Base-by-base conservation (phyloP, 2,888 invertebrate species). In the Ichneumon xanthorius region DNA sequence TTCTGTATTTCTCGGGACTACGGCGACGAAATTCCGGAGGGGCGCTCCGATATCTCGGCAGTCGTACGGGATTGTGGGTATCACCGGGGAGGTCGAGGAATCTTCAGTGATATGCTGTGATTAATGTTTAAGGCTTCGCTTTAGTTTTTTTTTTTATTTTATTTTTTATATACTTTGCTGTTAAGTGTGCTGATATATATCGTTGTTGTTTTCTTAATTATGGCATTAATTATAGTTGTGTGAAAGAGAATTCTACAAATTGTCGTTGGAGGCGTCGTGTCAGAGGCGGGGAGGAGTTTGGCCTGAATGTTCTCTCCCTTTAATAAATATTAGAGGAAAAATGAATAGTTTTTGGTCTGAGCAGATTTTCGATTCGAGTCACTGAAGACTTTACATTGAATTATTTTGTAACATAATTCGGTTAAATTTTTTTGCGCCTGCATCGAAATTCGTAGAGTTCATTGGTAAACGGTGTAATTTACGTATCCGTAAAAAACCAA, bases 221-320 rank as follows among this genome's bases (percentile, higher is more conserved):
- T 82, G 65, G 78, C 68, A 79, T 86, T 80, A 81, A 85, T 86
- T 85, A 86, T 84, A 80, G 82, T 83, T 81, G 80, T 61, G 86
- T 87, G 88, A 88, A 87, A 88, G 90, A 85, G 89, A 89, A 89
- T 92, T 89, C 90, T 89, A 89, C 89, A 87, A 88, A 84, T 90
- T 90, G 88, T 89, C 88, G 87, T 90, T 88, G 90, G 88, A 90
- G 90, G 89, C 89, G 86, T 88, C 87, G 88, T 85, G 85, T 85
- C 80, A 88, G 88, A 90, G 89, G 88, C 89, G 88, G 89, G 89
- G 90, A 91, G 90, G 92, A 92, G 92, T 91, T 91, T 92, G 92
- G 92, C 92, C 92, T 92, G 92, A 89, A 81, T 87, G 83, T 88
- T 86, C 85, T 86, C 85, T 80, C 83, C 86, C 71, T 86, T 87